Evolutionary conservation across 2,888 invertebrate species (phyloP).

Genomic region (Pandemis heparana): DNA sequence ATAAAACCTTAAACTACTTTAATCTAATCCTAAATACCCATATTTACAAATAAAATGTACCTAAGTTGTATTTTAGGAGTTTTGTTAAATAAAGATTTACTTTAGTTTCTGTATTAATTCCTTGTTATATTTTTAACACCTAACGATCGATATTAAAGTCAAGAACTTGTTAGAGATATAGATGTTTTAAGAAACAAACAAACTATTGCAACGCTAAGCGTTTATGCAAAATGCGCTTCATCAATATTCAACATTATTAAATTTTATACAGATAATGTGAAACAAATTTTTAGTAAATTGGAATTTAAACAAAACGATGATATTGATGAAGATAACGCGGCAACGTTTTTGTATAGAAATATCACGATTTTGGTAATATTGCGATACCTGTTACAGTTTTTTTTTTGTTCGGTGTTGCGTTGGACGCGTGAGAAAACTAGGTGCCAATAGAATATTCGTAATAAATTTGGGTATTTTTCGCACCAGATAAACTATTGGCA

Average conservation of each 20-base stretch:
- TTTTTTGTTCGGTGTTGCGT: background rate
- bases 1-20: too few relatives aligned
- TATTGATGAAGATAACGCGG: background rate
- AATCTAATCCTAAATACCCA: too few relatives aligned
- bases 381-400: background rate
- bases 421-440: background rate
- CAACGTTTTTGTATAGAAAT: background rate
- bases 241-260: background rate
- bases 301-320: background rate
- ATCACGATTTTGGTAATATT: background rate
- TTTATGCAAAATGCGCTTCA: constrained; percentile 2
- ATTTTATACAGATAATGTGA: constrained; percentile 1
- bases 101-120: too few relatives aligned
- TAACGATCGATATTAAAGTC: background rate
- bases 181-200: constrained; percentile 14
- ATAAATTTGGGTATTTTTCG: background rate
- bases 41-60: too few relatives aligned
- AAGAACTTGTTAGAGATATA: background rate
- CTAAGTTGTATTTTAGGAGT: too few relatives aligned
- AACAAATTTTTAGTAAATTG: constrained; percentile 2
- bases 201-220: constrained; percentile 12
- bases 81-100: too few relatives aligned
- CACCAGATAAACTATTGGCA: too few relatives aligned
- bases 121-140: too few relatives aligned
- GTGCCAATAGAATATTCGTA: background rate